Evolutionary conservation across 2,113 vertebrate genomes (phyloP), one percentile per base, ranked within the genome.

Genomic region (Anoplopoma fimbria): DNA sequence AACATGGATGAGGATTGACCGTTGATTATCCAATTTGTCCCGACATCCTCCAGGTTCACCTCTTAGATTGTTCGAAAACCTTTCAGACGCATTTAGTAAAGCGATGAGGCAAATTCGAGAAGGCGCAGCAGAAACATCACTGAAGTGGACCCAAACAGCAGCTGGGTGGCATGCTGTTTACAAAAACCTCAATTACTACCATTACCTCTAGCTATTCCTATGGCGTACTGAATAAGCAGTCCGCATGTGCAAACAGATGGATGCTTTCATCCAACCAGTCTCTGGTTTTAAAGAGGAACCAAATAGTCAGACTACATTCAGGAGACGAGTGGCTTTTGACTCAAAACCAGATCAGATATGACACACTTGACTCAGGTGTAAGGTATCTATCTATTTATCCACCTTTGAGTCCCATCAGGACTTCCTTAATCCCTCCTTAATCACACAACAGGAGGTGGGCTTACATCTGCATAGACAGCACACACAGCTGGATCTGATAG

Each of bases 401-500:
- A 57, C n/a, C 27, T 67, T 51, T 7, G 29, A 36, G 36, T 19
- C 38, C 38, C 61, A 73, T 15, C 49, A 10, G 40, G 70, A 68
- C 31, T 53, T 69, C 61, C 53, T 57, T 74, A 12, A 76, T 60
- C 64, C 60, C 14, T 75, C 68, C 31, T 34, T 79, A 76, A 79
- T 74, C 87, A 58, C 80, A 36, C 87, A 78, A 82, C 73, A 60
- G 69, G 82, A 72, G 53, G n/a, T 42, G 38, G 38, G 61, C 79
- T 63, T 49, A 83, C 79, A 85, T 77, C 76, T 80, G 67, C 65
- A 75, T 55, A 81, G 72, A 81, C 67, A 57, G 63, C 51, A 42
- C 51, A 69, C 86, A 62, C 86, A 86, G 86, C 81, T 88, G 71
- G 86, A 77, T 69, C 36, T 71, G 60, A 85, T 86, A 90, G 87